phyloP scores from a whole-genome alignment of 1,140 invertebrate genomes.

The Cydia strobilella region DNA sequence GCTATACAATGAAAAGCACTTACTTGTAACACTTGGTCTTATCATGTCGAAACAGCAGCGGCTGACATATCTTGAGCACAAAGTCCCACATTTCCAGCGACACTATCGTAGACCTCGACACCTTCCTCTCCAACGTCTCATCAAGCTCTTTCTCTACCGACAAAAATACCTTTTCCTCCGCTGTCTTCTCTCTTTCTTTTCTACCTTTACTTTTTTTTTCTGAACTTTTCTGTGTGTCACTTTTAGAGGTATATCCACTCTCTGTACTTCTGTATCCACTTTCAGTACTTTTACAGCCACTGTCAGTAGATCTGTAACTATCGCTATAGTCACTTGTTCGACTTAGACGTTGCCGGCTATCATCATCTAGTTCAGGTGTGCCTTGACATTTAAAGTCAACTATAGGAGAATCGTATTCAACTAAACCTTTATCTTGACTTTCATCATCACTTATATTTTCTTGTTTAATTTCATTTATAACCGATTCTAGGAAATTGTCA shows the following conservation, averaged over 20 bases:
- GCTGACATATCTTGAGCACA: slow-evolving; percentile 72
- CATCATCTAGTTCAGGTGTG: slow-evolving; percentile 65
- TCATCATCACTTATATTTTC: slow-evolving; percentile 61
- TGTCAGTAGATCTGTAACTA: slow-evolving; percentile 48
- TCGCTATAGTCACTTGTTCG: slow-evolving; percentile 44
- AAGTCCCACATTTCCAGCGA: slow-evolving; percentile 73
- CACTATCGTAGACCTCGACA: slow-evolving; percentile 59
- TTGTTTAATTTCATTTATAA: slow-evolving; percentile 72
- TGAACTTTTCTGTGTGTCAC: slow-evolving; percentile 43
- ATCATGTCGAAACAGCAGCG: slow-evolving; percentile 70
- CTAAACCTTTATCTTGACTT: slow-evolving; percentile 66
- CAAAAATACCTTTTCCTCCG: slow-evolving; percentile 48
- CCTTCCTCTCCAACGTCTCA: slow-evolving; percentile 41
- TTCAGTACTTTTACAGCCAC: slow-evolving; percentile 58
- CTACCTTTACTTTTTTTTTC: slow-evolving; percentile 45
- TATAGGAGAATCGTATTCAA: slow-evolving; percentile 69
- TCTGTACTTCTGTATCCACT: slow-evolving; percentile 57
- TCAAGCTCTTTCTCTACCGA: slow-evolving; percentile 61
- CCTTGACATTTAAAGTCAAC: slow-evolving; percentile 53
- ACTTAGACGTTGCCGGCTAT: slow-evolving; percentile 44
- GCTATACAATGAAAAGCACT: slow-evolving; percentile 39
- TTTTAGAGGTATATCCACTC: slow-evolving; percentile 44
- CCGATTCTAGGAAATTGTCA: slow-evolving; percentile 70
- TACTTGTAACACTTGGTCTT: slow-evolving; percentile 72
- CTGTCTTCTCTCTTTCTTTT: slow-evolving; percentile 24